These are phyloP conservation scores for Acutogordius australiensis DNA, from an alignment of 2,888 invertebrate genomes.

Conservation along the genomic window DNA sequence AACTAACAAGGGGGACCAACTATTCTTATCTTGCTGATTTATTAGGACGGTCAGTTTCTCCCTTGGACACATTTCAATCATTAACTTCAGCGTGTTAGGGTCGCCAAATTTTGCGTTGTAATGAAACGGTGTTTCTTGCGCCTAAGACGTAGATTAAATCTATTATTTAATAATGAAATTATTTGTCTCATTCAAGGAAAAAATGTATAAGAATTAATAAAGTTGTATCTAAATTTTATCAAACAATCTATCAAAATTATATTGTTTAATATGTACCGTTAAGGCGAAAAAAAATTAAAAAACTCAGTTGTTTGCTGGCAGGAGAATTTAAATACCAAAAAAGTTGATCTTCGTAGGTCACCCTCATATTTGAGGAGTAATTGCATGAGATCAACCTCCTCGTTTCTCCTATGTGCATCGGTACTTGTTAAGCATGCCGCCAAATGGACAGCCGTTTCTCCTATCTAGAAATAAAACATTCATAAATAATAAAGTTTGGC, in stretches of 20 bases:
- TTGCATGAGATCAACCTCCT: conserved; percentile 48
- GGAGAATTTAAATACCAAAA: too few relatives aligned
- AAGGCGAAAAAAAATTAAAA: too few relatives aligned
- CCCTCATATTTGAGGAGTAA: conserved; percentile 64
- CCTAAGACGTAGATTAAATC: conserved; percentile 29
- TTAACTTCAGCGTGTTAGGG: conserved; percentile 68
- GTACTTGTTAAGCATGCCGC: conserved; percentile 59
- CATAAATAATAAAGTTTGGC: too few relatives aligned
- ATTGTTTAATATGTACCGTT: too few relatives aligned
- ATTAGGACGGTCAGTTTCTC: conserved; percentile 62
- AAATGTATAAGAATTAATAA: too few relatives aligned
- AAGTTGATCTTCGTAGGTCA: conserved; percentile 52
- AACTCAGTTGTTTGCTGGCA: too few relatives aligned
- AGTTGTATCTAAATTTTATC: too few relatives aligned
- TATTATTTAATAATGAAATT: too few relatives aligned
- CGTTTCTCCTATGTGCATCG: conserved; percentile 45
- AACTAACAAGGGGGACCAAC: conserved; percentile 85
- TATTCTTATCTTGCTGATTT: conserved; percentile 16
- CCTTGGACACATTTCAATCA: conserved; percentile 61
- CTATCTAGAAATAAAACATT: too few relatives aligned
- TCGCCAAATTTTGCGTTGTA: conserved; percentile 77
- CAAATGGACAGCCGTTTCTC: conserved; percentile 72
- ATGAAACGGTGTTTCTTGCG: conserved; percentile 73
- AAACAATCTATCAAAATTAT: too few relatives aligned
- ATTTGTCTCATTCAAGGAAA: too few relatives aligned